A percentile compares a stretch with the other conserved stretches of the same genome.
These are phyloP conservation scores for Ictidomys tridecemlineatus DNA, from an alignment of 2,113 vertebrate species.

Conservation along the genomic window DNA sequence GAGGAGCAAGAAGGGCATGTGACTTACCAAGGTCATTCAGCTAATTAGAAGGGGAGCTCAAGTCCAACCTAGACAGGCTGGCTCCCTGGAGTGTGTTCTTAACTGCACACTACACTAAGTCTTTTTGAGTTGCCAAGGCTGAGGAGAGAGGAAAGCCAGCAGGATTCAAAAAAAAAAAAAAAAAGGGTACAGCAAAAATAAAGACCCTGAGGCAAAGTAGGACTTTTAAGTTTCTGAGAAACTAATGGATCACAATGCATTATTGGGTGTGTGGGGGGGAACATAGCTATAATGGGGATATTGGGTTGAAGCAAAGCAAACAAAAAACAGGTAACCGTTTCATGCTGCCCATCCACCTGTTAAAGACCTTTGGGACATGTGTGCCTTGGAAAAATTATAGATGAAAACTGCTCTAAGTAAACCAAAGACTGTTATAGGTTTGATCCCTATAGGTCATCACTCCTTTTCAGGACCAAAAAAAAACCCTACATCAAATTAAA, in stretches of 20 bases:
- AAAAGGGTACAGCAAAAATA: not conserved
- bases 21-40: conserved; percentile 15
- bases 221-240: not conserved
- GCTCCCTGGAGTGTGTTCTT: not conserved
- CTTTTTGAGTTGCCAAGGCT: not conserved
- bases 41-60: conserved; percentile 33
- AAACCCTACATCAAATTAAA: not conserved
- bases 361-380: not conserved
- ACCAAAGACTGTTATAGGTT: not conserved
- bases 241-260: conserved; percentile 17
- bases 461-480: not conserved
- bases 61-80: not conserved
- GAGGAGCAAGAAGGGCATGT: not conserved
- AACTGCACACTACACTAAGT: not conserved
- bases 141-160: conserved; percentile 31
- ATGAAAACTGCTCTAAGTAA: not conserved
- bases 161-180: not conserved
- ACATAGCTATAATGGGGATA: not conserved
- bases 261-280: not conserved
- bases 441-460: not conserved
- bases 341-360: not conserved
- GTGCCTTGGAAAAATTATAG: not conserved
- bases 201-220: not conserved
- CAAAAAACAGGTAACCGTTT: not conserved
- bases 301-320: not conserved